Percentiles rank a stretch among this genome's conserved stretches.
Evolutionary conservation across 2,113 vertebrate genomes (phyloP).

Genomic region (Sisor rabdophorus): DNA sequence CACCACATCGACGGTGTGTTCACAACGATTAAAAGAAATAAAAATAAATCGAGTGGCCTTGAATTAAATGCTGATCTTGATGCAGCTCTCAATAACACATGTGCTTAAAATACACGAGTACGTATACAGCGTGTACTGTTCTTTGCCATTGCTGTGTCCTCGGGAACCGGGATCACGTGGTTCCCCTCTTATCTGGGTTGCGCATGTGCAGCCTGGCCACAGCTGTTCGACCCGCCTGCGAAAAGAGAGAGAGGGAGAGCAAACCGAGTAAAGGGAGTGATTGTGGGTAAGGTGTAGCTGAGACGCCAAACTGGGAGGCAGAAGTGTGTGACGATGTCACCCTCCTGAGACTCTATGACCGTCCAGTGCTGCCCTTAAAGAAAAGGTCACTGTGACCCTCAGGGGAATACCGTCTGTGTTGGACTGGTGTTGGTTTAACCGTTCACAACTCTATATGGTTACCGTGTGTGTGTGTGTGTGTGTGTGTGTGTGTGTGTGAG

Average conservation of each 20-base stretch:
- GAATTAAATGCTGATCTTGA: not conserved
- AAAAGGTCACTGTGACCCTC: not conserved
- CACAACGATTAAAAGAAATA: not conserved
- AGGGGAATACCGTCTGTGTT: not conserved
- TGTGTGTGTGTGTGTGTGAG: not conserved
- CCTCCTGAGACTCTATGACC: not conserved
- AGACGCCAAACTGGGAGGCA: not conserved
- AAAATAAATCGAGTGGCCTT: no score
- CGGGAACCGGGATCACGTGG: conserved; percentile 47
- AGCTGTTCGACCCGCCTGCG: conserved; percentile 29
- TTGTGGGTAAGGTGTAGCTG: not conserved
- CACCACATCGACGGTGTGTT: not conserved
- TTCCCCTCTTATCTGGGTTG: conserved; percentile 40
- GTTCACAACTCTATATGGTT: not conserved
- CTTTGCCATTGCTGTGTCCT: conserved; percentile 52
- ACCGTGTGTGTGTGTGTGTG: not conserved
- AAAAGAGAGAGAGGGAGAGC: not conserved
- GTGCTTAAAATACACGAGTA: not conserved
- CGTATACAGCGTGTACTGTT: not conserved
- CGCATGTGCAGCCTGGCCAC: conserved; percentile 37
- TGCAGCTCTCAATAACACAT: no score
- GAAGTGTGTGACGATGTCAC: not conserved
- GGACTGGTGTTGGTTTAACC: not conserved
- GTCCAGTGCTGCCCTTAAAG: not conserved
- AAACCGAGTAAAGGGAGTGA: not conserved